phyloP scores from a whole-genome alignment of 2,888 invertebrate species.

The Latrodectus hesperus region DNA sequence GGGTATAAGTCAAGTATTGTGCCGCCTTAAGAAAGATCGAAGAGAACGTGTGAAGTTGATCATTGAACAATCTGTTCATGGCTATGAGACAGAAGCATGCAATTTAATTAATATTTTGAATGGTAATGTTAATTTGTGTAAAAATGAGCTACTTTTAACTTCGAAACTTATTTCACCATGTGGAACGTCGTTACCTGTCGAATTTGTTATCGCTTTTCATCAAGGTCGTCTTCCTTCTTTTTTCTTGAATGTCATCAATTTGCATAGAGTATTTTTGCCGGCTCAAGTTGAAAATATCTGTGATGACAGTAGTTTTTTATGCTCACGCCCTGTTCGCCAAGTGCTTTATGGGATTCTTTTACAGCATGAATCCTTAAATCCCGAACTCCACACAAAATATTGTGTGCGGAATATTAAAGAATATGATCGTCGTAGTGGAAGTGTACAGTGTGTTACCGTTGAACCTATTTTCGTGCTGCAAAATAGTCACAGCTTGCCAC shows the following conservation, averaged over 20 bases:
- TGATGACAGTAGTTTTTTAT: conserved; percentile 72
- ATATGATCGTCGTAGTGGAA: conserved; percentile 37
- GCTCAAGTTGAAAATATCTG: conserved; percentile 73
- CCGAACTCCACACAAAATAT: conserved; percentile 2
- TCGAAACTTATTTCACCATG: conserved; percentile 66
- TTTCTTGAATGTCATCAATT: conserved; percentile 78
- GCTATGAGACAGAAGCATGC: conserved; percentile 80
- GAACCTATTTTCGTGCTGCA: conserved; percentile 16
- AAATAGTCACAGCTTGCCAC: conserved; percentile 25
- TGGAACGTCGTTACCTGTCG: conserved; percentile 77
- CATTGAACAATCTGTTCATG: conserved; percentile 81
- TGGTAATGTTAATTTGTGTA: neutral
- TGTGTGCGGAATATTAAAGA: conserved; percentile 38
- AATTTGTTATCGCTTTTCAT: conserved; percentile 82
- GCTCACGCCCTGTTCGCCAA: conserved; percentile 72
- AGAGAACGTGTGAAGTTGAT: conserved; percentile 78
- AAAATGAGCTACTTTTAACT: neutral
- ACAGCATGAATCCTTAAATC: conserved; percentile 51
- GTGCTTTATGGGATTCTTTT: conserved; percentile 74
- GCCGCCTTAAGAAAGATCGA: conserved; percentile 79
- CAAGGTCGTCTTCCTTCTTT: conserved; percentile 80
- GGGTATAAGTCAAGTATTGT: conserved; percentile 81
- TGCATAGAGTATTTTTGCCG: conserved; percentile 72
- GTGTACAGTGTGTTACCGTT: conserved; percentile 2
- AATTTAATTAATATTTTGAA: conserved; percentile 78